phyloP scores from a whole-genome alignment of 2,797 vertebrate genomes.

The Hozukius guyotensis region DNA sequence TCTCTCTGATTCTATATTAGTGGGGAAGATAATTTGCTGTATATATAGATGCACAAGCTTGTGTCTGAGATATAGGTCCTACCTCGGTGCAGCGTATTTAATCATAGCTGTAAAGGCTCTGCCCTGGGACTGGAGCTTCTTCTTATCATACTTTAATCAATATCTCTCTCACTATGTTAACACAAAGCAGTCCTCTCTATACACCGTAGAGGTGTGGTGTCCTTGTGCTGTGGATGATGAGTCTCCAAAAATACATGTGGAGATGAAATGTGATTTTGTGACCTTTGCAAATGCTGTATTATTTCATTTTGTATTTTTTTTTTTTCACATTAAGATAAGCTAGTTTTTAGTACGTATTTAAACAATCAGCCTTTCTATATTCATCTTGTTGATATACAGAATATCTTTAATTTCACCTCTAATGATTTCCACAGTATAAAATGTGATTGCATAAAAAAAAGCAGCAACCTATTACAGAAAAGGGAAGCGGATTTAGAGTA shows the following conservation, averaged over 20 bases:
- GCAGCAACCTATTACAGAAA: slow-evolving; percentile 65
- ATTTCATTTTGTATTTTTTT: slow-evolving; percentile 6
- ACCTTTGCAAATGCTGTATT: slow-evolving; percentile 14
- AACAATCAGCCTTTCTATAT: neutral
- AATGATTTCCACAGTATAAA: slow-evolving; percentile 38
- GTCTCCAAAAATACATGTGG: slow-evolving; percentile 25
- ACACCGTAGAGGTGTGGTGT: slow-evolving; percentile 39
- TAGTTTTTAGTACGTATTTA: slow-evolving; percentile 1
- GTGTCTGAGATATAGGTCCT: slow-evolving; percentile 55
- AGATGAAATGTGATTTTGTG: slow-evolving; percentile 24
- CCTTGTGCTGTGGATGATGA: slow-evolving; percentile 44
- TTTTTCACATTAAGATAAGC: neutral
- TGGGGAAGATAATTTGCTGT: slow-evolving; percentile 41
- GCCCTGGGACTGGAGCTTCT: slow-evolving; percentile 76
- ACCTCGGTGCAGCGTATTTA: slow-evolving; percentile 71
- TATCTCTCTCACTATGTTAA: slow-evolving; percentile 79
- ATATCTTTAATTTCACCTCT: slow-evolving; percentile 17
- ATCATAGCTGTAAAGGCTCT: slow-evolving; percentile 75
- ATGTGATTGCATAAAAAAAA: slow-evolving; percentile 41
- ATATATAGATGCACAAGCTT: slow-evolving; percentile 50
- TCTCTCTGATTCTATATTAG: slow-evolving; percentile 30
- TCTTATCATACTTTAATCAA: slow-evolving; percentile 86
- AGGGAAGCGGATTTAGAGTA: slow-evolving; percentile 62
- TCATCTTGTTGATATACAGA: slow-evolving; percentile 24
- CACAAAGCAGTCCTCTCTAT: slow-evolving; percentile 71